phyloP scores from a whole-genome alignment of 2,888 invertebrate species.

The Ptychoptera albimana region DNA sequence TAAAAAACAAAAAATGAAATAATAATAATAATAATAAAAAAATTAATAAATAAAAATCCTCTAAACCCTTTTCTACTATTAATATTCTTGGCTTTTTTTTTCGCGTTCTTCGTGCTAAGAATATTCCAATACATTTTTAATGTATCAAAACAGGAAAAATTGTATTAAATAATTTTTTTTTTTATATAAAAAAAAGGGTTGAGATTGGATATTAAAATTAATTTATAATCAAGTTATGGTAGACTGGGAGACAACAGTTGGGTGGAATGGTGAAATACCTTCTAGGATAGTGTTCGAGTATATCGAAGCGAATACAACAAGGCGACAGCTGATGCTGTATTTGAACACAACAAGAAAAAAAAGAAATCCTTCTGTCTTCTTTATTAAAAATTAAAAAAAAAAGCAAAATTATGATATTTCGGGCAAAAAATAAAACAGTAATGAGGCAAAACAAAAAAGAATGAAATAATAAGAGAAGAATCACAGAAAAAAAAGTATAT shows the following conservation, averaged over 20 bases:
- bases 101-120: background rate
- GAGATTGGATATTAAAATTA: constrained; percentile 13
- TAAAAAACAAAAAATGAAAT: no score
- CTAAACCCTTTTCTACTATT: background rate
- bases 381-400: no score
- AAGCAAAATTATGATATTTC: no score
- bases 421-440: no score
- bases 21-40: background rate
- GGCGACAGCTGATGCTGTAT: no score
- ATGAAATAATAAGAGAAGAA: no score
- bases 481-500: no score
- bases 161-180: constrained; percentile 4
- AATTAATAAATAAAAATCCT: background rate
- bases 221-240: constrained; percentile 12
- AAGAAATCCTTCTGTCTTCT: no score
- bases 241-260: constrained; percentile 2
- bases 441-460: no score
- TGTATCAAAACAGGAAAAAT: constrained; percentile 5
- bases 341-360: no score
- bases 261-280: background rate
- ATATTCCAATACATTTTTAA: background rate
- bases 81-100: background rate
- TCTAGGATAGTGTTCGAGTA: background rate
- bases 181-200: constrained; percentile 12
- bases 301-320: no score